Conservation (phyloP, 1,140 invertebrate genomes). For the Ericerus pela region DNA sequence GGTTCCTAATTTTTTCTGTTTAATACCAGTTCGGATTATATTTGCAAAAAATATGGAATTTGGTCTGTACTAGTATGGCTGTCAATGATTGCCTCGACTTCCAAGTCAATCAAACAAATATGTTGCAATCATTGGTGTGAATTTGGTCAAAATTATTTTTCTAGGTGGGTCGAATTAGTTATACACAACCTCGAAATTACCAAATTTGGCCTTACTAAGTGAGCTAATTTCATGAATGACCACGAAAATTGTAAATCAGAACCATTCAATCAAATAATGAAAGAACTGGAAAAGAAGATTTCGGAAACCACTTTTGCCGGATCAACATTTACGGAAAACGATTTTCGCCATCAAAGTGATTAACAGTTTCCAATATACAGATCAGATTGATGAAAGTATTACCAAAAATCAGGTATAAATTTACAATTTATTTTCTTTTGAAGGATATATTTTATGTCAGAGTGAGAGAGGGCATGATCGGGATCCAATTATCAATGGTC, state of each 20-base stretch:
- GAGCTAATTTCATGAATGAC: slow-evolving; percentile 56
- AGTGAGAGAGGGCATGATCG: too few species aligned
- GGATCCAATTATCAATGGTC: too few species aligned
- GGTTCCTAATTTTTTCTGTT: too few species aligned
- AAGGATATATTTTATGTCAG: too few species aligned
- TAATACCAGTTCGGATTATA: slow-evolving; percentile 70
- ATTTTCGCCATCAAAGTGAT: slow-evolving; percentile 55
- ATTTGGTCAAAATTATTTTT: slow-evolving; percentile 94
- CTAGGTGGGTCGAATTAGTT: slow-evolving; percentile 45
- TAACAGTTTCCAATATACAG: slow-evolving; percentile 87
- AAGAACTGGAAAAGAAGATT: slow-evolving; percentile 51
- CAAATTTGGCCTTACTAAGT: background rate
- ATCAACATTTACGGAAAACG: slow-evolving; percentile 45
- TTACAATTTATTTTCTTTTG: too few species aligned
- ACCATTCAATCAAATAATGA: slow-evolving; percentile 78
- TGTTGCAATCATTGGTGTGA: slow-evolving; percentile 73
- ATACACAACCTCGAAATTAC: background rate
- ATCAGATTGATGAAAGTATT: slow-evolving; percentile 83
- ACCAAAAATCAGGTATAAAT: slow-evolving; percentile 82
- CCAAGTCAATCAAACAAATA: slow-evolving; percentile 65
- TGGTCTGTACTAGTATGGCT: slow-evolving; percentile 97
- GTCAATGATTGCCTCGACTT: slow-evolving; percentile 57
- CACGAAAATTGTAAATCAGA: slow-evolving; percentile 87
- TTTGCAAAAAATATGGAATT: slow-evolving; percentile 95
- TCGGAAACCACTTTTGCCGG: slow-evolving; percentile 48